phyloP scores from a whole-genome alignment of 2,113 vertebrate genomes.

The Melanerpes aurifrons region DNA sequence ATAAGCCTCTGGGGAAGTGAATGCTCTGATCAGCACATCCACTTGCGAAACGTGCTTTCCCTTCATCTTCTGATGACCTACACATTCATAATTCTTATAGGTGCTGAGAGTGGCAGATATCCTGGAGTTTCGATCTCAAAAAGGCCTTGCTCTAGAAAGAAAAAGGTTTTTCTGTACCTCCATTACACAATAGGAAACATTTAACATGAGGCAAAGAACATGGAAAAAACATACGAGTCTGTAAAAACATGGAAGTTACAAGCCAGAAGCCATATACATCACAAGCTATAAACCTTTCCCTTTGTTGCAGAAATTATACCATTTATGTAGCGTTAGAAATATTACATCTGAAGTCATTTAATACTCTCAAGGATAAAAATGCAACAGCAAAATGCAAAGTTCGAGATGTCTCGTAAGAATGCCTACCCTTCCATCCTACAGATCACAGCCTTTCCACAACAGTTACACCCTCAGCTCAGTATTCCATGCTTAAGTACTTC shows the following conservation, averaged over 20 bases:
- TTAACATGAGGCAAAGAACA: not conserved
- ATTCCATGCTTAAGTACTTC: not conserved
- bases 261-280: not conserved
- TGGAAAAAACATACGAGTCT: not conserved
- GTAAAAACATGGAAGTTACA: not conserved
- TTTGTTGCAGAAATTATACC: not conserved
- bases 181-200: not conserved
- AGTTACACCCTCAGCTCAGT: not conserved
- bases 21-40: not conserved
- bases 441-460: not conserved
- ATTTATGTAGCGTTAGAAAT: not conserved
- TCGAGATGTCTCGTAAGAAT: not conserved
- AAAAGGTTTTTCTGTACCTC: not conserved
- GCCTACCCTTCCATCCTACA: not conserved
- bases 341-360: not conserved
- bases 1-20: not conserved
- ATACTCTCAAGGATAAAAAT: not conserved
- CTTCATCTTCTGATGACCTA: slow-evolving; percentile 3
- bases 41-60: not conserved
- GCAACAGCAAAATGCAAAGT: not conserved
- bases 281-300: not conserved
- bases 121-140: not conserved
- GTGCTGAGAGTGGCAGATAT: not conserved
- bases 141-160: not conserved
- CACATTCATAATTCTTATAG: not conserved